Conservation (phyloP, 2,888 invertebrate species). For the Rhimphoctona megacephalus region DNA sequence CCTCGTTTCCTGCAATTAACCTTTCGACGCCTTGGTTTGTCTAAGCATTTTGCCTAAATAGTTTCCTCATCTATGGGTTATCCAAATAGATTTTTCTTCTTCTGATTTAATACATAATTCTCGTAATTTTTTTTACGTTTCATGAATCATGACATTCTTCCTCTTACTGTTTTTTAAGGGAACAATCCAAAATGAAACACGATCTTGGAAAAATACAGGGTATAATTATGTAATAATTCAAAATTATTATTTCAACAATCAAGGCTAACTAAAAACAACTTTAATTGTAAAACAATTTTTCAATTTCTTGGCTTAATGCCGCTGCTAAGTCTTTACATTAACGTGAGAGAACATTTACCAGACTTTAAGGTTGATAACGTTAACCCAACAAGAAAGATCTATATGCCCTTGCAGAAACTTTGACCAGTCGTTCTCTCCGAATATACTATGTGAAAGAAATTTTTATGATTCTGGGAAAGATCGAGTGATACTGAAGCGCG, state of each 20-base stretch:
- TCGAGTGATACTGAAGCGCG: neutral
- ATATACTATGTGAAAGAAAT: slow-evolving; percentile 15
- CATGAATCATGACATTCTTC: neutral
- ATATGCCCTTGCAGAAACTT: neutral
- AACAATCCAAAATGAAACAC: neutral
- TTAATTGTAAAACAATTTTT: neutral
- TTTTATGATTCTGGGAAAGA: slow-evolving; percentile 20
- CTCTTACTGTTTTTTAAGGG: neutral
- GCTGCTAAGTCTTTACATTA: too few relatives aligned
- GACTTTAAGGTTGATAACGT: neutral
- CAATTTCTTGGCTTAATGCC: neutral
- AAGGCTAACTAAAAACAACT: neutral
- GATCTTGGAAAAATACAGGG: neutral
- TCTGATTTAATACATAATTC: neutral
- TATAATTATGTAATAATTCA: neutral
- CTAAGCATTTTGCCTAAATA: slow-evolving; percentile 57
- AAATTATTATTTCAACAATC: neutral
- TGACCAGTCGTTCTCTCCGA: neutral
- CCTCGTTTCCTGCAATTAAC: slow-evolving; percentile 75
- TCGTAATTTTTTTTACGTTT: neutral
- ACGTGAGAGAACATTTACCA: too few relatives aligned
- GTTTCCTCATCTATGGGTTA: slow-evolving; percentile 56
- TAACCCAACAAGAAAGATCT: neutral
- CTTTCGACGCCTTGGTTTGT: slow-evolving; percentile 70
- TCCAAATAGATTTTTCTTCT: slow-evolving; percentile 33